Evolutionary conservation across 2,113 vertebrate species (phyloP), one percentile per base, ranked within the genome.

Genomic region (Nerophis ophidion): DNA sequence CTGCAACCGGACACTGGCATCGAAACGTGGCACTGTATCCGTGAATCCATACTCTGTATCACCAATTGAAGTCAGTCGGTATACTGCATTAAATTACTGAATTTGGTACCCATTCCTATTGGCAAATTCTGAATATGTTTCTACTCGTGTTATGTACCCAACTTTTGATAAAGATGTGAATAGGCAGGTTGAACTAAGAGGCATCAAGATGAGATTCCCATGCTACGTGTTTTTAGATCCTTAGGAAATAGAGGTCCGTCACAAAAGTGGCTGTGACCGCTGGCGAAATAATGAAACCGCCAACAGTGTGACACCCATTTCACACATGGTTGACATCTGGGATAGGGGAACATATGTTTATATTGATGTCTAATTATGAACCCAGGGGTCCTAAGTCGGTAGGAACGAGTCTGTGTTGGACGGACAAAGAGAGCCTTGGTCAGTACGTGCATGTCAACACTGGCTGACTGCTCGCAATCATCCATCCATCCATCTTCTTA

Each of bases 341-440:
- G 84, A 89, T 82, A 82, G 86, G 82, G 77, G 86, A 86, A 88
- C 81, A 85, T 76, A 78, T 87, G 86, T 87, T 84, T 80, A 74
- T 86, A 87, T 88, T 86, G 86, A 89, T 87, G 87, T 85, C 85
- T 87, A 87, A 87, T 90, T 88, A 87, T 80, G 77, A 79, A 75
- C 78, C 72, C 65, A 72, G 84, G 83, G 76, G 71, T 81, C 70
- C 60, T 70, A 79, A 83, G 80, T 83, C 78, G 71, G 50, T 73
- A 74, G 74, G 75, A 83, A 80, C 72, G 71, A 81, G 70, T 83
- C 63, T 11, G 59, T 40, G 65, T 62, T 33, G 34, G 50, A 76
- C 62, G 76, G 78, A 82, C 69, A 71, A 68, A 76, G 69, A 59
- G 63, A 59, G 68, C 49, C 60, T 14, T 15, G 50, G 14, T 7